These are phyloP conservation scores for Lithobates sylvaticus DNA, from an alignment of 2,797 vertebrate genomes.

Conservation along the genomic window DNA sequence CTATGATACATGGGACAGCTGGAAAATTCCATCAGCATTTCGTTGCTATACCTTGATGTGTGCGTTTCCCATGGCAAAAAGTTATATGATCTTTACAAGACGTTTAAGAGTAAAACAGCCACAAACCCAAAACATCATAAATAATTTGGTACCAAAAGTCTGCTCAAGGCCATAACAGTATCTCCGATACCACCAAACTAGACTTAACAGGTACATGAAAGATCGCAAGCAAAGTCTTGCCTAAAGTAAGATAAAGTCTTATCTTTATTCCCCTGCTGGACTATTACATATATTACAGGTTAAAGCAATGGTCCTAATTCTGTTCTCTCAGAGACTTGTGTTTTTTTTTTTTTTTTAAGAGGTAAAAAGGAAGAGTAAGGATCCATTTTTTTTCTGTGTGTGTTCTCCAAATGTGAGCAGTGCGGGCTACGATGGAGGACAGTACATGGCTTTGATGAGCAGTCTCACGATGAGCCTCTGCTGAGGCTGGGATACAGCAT, in stretches of 20 bases:
- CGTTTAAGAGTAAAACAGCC: constrained; percentile 76
- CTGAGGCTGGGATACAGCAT: constrained; percentile 95
- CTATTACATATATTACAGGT: constrained; percentile 96
- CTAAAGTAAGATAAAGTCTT: constrained; percentile 89
- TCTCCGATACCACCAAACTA: constrained; percentile 82
- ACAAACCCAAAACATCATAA: constrained; percentile 79
- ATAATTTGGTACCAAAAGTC: constrained; percentile 85
- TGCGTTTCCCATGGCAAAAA: constrained; percentile 17
- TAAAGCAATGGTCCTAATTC: constrained; percentile 86
- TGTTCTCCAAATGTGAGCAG: constrained; percentile 76
- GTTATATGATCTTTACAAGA: constrained; percentile 71
- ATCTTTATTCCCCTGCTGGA: constrained; percentile 92
- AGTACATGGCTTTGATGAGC: constrained; percentile 79
- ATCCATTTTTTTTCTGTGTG: constrained; percentile 67
- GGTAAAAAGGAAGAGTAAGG: constrained; percentile 83
- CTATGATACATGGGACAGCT: constrained; percentile 72
- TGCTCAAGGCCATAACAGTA: constrained; percentile 81
- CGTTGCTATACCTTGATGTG: background rate
- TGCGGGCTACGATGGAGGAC: constrained; percentile 81
- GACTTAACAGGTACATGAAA: constrained; percentile 84
- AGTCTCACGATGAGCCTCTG: constrained; percentile 91
- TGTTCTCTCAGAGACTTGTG: constrained; percentile 80
- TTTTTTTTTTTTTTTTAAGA: constrained; percentile 76
- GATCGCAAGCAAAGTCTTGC: constrained; percentile 85
- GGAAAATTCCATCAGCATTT: background rate